Conservation (phyloP, 2,797 vertebrate genomes). For the Menidia menidia region DNA sequence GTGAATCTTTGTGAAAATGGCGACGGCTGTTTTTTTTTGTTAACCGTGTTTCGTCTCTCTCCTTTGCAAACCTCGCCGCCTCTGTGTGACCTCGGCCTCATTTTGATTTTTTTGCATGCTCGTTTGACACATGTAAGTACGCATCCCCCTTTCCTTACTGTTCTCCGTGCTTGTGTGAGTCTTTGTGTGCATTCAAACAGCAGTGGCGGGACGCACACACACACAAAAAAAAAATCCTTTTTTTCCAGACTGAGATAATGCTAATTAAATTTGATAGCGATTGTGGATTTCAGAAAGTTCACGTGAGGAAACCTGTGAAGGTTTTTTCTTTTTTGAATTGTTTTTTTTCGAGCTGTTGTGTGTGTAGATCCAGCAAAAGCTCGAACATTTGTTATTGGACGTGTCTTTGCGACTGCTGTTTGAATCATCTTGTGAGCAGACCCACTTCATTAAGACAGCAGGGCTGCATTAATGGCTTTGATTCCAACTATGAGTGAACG, state of each 20-base stretch:
- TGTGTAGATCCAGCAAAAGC: not conserved
- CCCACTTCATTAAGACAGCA: constrained; percentile 47
- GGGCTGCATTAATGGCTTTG: constrained; percentile 76
- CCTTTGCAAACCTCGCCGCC: constrained; percentile 65
- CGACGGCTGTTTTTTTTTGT: constrained; percentile 38
- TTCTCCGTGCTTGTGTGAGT: constrained; percentile 28
- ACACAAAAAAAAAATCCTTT: not conserved
- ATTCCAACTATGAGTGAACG: constrained; percentile 73
- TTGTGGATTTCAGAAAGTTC: not conserved
- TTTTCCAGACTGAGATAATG: not conserved
- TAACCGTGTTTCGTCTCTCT: constrained; percentile 67
- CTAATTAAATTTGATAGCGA: not conserved
- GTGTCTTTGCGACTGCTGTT: constrained; percentile 44
- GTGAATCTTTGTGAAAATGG: constrained; percentile 79
- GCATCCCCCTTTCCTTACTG: constrained; percentile 33
- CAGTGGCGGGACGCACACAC: not conserved
- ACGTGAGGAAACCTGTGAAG: not conserved
- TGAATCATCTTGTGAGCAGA: constrained; percentile 36
- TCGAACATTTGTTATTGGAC: constrained; percentile 11
- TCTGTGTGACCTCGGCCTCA: constrained; percentile 72
- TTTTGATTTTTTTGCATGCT: constrained; percentile 81
- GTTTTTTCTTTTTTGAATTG: no score
- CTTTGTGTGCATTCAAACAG: constrained; percentile 4
- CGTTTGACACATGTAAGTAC: constrained; percentile 81
- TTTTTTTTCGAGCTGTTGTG: not conserved